Evolutionary conservation across 2,888 invertebrate species (phyloP).

Genomic region (Ecdyonurus torrentis): DNA sequence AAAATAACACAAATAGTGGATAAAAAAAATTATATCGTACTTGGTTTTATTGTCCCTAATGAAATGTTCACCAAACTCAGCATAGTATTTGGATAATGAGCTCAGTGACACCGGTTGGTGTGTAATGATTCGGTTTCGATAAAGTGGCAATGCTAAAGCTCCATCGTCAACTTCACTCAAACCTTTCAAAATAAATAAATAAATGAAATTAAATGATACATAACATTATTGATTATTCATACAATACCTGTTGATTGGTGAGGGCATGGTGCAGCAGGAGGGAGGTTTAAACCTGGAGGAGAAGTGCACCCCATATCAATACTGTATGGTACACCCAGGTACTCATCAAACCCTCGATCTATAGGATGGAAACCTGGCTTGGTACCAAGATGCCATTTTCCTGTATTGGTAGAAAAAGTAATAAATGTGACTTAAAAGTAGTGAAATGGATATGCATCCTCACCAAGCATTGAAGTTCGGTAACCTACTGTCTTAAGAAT

Average conservation of each 20-base stretch:
- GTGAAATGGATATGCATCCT: neutral
- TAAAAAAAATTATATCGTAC: neutral
- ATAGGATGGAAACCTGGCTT: conserved; percentile 14
- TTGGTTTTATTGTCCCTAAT: conserved; percentile 6
- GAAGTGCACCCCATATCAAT: conserved; percentile 17
- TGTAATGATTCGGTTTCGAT: conserved; percentile 12
- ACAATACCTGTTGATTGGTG: neutral
- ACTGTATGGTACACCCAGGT: conserved; percentile 18
- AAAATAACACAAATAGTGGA: neutral
- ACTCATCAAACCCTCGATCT: conserved; percentile 16
- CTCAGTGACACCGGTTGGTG: conserved; percentile 16
- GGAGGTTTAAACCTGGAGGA: conserved; percentile 12
- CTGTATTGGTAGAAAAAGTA: conserved; percentile 6
- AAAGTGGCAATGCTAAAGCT: conserved; percentile 12
- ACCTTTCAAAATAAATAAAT: neutral
- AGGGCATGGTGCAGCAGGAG: conserved; percentile 11
- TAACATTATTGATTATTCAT: neutral
- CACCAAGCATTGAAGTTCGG: conserved; percentile 16
- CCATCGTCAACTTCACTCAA: neutral
- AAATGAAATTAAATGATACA: too few relatives aligned
- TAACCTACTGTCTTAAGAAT: conserved; percentile 16
- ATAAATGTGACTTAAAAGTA: neutral
- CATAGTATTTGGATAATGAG: conserved; percentile 12
- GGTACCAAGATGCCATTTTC: conserved; percentile 19
- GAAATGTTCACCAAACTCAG: conserved; percentile 13